Conservation (phyloP, 64 coral and sea anemone species). For the Porites lutea region DNA sequence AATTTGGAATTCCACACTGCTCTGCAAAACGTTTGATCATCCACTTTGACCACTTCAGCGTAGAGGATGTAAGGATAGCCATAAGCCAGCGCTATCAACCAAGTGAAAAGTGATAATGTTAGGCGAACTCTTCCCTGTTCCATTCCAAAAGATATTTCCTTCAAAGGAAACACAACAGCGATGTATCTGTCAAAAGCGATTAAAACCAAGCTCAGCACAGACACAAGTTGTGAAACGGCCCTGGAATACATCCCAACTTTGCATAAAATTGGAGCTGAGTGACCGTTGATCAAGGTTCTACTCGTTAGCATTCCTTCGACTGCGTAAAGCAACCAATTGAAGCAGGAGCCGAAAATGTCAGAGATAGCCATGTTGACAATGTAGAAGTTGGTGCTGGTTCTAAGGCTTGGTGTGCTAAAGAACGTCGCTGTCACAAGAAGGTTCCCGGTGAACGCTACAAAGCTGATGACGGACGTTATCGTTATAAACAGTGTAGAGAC, state of each 20-base stretch:
- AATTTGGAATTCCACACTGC: too few species aligned
- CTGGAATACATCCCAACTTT: neutral
- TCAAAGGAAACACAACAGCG: neutral
- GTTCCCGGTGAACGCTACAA: neutral
- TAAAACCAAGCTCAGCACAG: neutral
- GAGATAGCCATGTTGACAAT: conserved; percentile 20
- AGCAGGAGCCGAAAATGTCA: neutral
- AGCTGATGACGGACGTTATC: neutral
- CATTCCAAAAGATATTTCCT: too few species aligned
- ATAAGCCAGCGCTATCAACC: neutral
- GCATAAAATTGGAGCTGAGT: neutral
- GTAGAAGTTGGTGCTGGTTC: conserved; percentile 18
- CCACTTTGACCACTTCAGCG: too few species aligned
- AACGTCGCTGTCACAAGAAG: neutral
- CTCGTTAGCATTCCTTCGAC: neutral
- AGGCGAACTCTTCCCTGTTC: neutral
- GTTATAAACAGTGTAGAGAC: neutral
- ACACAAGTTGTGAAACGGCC: neutral
- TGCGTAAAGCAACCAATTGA: neutral
- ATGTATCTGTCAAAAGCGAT: neutral
- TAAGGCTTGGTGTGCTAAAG: neutral
- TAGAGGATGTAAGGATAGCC: neutral
- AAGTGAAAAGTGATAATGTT: neutral
- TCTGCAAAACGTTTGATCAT: too few species aligned
- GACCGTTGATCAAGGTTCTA: neutral